These are phyloP conservation scores for Chelon auratus DNA, from an alignment of 2,797 vertebrate species.

Conservation along the genomic window DNA sequence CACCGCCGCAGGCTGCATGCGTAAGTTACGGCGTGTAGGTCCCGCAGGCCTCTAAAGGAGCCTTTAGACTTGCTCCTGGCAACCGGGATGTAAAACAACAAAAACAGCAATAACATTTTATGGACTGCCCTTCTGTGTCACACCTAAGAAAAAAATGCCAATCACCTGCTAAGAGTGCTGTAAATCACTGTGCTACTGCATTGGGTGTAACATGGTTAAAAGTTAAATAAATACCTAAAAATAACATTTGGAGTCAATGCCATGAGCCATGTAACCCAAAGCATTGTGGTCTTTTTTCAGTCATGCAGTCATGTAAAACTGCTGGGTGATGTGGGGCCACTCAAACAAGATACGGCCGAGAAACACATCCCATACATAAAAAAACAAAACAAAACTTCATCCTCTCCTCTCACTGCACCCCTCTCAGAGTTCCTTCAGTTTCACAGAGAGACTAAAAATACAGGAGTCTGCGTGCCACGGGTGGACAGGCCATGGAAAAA, in stretches of 20 bases:
- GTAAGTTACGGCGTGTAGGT: neutral
- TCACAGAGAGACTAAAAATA: constrained; percentile 83
- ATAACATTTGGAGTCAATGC: constrained; percentile 35
- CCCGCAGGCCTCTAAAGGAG: neutral
- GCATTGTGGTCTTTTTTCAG: constrained; percentile 7
- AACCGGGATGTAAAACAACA: constrained; percentile 58
- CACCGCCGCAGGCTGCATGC: too few species aligned
- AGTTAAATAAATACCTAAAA: constrained; percentile 40
- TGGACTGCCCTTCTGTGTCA: constrained; percentile 35
- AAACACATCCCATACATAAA: constrained; percentile 31
- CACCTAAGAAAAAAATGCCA: constrained; percentile 30
- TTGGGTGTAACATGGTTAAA: constrained; percentile 15
- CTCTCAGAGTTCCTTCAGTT: constrained; percentile 76
- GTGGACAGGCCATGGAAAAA: constrained; percentile 64
- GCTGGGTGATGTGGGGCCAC: neutral
- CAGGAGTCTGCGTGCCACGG: constrained; percentile 72
- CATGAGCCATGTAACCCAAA: constrained; percentile 1
- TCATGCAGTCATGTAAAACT: neutral
- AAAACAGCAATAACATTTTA: constrained; percentile 34
- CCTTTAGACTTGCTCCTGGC: constrained; percentile 29
- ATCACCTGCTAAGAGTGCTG: constrained; percentile 31
- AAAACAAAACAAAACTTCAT: constrained; percentile 2
- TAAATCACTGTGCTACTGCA: constrained; percentile 7
- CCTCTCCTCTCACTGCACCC: constrained; percentile 28
- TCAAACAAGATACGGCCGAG: constrained; percentile 18